A percentile compares a stretch with the other conserved stretches of the same genome.
phyloP scores from a whole-genome alignment of 2,888 invertebrate genomes.

The Allygus modestus region DNA sequence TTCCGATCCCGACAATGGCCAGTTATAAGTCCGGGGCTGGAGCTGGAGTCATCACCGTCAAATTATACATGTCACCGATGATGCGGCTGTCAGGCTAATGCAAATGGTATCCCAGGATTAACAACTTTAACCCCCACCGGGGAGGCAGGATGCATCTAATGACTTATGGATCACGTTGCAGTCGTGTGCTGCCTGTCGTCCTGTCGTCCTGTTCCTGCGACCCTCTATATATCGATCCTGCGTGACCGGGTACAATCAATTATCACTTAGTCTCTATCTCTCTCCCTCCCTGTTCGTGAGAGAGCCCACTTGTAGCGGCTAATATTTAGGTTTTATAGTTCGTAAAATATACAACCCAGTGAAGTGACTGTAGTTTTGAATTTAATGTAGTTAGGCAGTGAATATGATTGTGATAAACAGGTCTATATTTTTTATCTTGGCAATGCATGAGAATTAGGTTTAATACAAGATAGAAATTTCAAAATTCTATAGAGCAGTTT shows the following conservation, averaged over 20 bases:
- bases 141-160: slow-evolving; percentile 25
- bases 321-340: not conserved
- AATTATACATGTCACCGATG: slow-evolving; percentile 53
- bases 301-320: slow-evolving; percentile 16
- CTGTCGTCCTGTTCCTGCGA: slow-evolving; percentile 60
- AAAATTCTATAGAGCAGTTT: too few species aligned
- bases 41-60: slow-evolving; percentile 40
- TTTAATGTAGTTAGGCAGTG: too few species aligned
- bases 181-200: slow-evolving; percentile 14
- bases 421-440: too few species aligned
- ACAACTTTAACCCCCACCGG: slow-evolving; percentile 54
- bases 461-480: too few species aligned
- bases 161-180: slow-evolving; percentile 52
- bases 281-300: slow-evolving; percentile 21
- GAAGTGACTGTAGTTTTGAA: too few species aligned
- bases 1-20: not conserved
- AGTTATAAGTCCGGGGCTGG: not conserved
- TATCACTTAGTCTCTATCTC: slow-evolving; percentile 42
- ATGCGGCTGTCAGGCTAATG: slow-evolving; percentile 37
- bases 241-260: slow-evolving; percentile 28
- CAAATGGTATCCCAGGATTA: slow-evolving; percentile 53
- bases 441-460: too few species aligned
- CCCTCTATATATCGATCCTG: slow-evolving; percentile 61
- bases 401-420: too few species aligned
- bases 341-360: not conserved